Base-by-base conservation (phyloP, 2,113 vertebrate genomes). In the Labeo catla region DNA sequence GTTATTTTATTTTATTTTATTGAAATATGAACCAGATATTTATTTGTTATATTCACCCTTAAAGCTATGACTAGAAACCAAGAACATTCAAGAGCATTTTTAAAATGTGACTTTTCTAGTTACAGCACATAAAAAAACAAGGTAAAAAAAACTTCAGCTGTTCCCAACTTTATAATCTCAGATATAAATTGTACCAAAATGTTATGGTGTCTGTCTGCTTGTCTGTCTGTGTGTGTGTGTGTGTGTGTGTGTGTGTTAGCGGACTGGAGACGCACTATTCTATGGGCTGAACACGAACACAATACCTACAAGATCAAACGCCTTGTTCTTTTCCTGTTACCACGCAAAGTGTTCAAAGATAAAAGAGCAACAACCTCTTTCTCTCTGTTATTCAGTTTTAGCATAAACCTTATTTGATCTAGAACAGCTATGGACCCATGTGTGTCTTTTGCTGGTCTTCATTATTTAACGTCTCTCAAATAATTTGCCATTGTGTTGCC, bases 401-500 rank as follows among this genome's bases (percentile, higher is more conserved):
- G 54, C 4, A 45, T 57, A 65, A 65, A 10, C 59, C 12, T 47
- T 16, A n/a, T n/a, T 9, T 43, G 2, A 43, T 23, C 11, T 81
- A 47, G n/a, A 65, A 28, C 7, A 6, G n/a, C n/a, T 28, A 65
- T 47, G 79, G 72, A 23, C 39, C 59, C 12, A 63, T 65, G 43
- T 49, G 39, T 68, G 23, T 77, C 23, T 82, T 63, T n/a, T 73
- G 68, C 19, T 83, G 68, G 21, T 15, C 49, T 83, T 83, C 34
- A 52, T 36, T 63, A 57, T 57, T 57, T 83, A 72, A 70, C 3
- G 19, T 73, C 68, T 84, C 4, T 28, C 66, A 54, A 73, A 73
- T 73, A 84, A 73, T 84, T 73, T 57, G 52, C 52, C 47, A 34
- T 83, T 68, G 50, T 73, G 36, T 59, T 43, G 11, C 66, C 50